Percentiles rank a stretch among this genome's conserved stretches.
phyloP scores from a whole-genome alignment of 2,888 invertebrate genomes.

The Calliopum simillimum region DNA sequence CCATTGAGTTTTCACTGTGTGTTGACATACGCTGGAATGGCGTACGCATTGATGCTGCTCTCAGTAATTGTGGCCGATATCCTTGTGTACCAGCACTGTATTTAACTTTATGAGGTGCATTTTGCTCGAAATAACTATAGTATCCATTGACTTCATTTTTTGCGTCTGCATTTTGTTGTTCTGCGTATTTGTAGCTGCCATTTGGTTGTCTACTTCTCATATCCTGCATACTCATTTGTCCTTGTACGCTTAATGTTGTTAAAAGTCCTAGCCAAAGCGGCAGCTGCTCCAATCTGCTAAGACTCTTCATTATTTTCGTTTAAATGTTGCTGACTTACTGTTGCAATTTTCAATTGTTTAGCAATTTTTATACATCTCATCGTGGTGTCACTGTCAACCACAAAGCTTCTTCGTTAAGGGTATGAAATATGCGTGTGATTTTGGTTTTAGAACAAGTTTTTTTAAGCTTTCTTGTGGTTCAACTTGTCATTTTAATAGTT shows the following conservation, averaged over 20 bases:
- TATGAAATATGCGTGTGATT: slow-evolving; percentile 45
- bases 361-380: slow-evolving; percentile 42
- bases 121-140: slow-evolving; percentile 48
- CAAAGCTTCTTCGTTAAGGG: background rate
- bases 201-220: slow-evolving; percentile 55
- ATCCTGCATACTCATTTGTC: slow-evolving; percentile 12
- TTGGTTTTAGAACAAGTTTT: slow-evolving; percentile 1
- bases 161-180: slow-evolving; percentile 58
- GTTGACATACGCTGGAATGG: background rate
- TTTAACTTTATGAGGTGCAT: slow-evolving; percentile 44
- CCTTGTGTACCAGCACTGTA: slow-evolving; percentile 46
- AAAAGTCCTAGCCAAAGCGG: slow-evolving; percentile 6
- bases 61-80: slow-evolving; percentile 44
- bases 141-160: slow-evolving; percentile 48
- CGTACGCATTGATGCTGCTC: slow-evolving; percentile 30
- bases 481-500: too few relatives aligned
- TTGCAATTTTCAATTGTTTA: background rate
- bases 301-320: slow-evolving; percentile 11
- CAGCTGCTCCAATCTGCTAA: slow-evolving; percentile 1
- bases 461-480: too few relatives aligned
- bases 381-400: slow-evolving; percentile 32
- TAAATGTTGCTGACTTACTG: slow-evolving; percentile 35
- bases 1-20: slow-evolving; percentile 24
- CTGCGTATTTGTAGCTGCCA: slow-evolving; percentile 63
- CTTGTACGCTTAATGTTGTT: slow-evolving; percentile 25